Evolutionary conservation across 1,140 invertebrate genomes (phyloP), one percentile per base, ranked within the genome.

Genomic region (Bombus terrestris): DNA sequence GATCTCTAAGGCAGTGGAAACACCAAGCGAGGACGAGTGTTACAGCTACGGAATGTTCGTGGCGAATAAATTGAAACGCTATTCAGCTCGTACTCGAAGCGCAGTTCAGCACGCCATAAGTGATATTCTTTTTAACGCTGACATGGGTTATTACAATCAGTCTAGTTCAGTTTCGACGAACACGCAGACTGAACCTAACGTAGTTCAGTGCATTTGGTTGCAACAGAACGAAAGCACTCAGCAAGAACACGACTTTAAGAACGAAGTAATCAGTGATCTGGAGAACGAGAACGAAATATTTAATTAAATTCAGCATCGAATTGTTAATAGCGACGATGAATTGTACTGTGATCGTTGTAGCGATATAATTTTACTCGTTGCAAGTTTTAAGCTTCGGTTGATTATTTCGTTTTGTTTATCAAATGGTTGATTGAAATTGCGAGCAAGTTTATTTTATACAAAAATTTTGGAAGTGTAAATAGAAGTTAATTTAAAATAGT

Each of bases 71-170:
- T 13, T 66, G n/a, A 78, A 41, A 78, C 39, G 15, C 6, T 78
- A 78, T 22, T 79, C 62, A 5, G 0, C 5, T 25, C 39, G 25
- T 10, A 32, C 39, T n/a, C 64, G 78, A 18, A 47, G 39, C 8
- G 43, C 32, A 3, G 64, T 80, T 37, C 32, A 80, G 25, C 43
- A 80, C 43, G 78, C 78, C 8, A 69, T 80, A 25, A 80, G 64
- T 64, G 43, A 39, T 18, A 69, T 80, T 28, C 43, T 69, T 28
- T 69, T 37, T 13, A 69, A 80, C 22, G 78, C 64, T 15, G 78
- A 80, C 22, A 28, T 37, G 32, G 32, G 78, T 25, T n/a, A 18
- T 25, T 80, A 69, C 13, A 32, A 69, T 28, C 62, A 18, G 13
- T 0, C 41, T 10, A 5, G 22, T 25, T 47, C 64, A 13, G 12